phyloP scores from a whole-genome alignment of 2,113 vertebrate genomes.

The Channa maculata region DNA sequence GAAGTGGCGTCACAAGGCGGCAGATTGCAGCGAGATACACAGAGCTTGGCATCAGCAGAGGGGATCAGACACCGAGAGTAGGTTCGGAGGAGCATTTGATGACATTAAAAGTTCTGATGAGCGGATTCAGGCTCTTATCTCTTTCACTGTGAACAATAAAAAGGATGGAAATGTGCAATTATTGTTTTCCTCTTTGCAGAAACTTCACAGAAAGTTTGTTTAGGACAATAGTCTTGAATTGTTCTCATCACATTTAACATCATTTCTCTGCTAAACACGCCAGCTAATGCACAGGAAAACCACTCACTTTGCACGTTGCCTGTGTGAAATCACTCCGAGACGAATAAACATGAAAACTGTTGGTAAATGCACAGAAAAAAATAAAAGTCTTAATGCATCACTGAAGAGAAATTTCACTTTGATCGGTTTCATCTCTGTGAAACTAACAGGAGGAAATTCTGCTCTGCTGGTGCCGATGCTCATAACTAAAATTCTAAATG shows the following conservation, averaged over 20 bases:
- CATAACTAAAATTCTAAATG: not conserved
- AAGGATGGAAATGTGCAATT: no score
- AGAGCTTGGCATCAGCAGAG: not conserved
- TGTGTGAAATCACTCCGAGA: not conserved
- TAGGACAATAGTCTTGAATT: no score
- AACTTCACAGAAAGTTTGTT: no score
- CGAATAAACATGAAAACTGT: not conserved
- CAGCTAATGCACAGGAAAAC: no score
- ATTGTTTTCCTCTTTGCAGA: no score
- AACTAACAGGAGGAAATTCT: slow-evolving; percentile 1
- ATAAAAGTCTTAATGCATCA: not conserved
- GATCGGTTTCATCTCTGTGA: slow-evolving; percentile 1
- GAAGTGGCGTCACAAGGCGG: slow-evolving; percentile 24
- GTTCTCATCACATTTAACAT: no score
- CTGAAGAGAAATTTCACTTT: not conserved
- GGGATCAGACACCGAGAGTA: slow-evolving; percentile 7
- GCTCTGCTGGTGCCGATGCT: not conserved
- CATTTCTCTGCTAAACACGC: no score
- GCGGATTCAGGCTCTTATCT: not conserved
- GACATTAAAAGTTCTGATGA: not conserved
- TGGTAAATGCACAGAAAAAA: not conserved
- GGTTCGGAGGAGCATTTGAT: not conserved
- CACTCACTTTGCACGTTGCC: no score
- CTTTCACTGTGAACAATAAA: no score
- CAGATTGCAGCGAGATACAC: not conserved